Evolutionary conservation across 2,888 invertebrate genomes (phyloP), one percentile per base, ranked within the genome.

Genomic region (Zeuzera pyrina): DNA sequence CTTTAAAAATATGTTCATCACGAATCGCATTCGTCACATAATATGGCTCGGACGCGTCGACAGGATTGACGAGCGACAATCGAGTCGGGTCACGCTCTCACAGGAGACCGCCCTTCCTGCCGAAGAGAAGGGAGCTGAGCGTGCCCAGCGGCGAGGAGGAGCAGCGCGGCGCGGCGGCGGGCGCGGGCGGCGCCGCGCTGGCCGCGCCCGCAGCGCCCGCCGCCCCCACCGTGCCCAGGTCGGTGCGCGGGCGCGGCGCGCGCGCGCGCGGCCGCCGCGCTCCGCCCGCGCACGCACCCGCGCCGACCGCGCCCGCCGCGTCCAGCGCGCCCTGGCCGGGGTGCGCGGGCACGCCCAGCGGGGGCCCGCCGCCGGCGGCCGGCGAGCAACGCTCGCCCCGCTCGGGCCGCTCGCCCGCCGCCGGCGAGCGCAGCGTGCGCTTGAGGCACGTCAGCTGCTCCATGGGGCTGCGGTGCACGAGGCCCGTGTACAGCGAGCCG

Each of bases 21-120:
- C 30, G 30, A 36, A 42, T 6, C 22, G n/a, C 10, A 11, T 22
- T 7, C 12, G 14, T 11, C 21, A 33, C 16, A 28, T 23, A 12
- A 29, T 12, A 14, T 8, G 15, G 25, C 15, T 13, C 10, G 26
- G 31, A 30, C 23, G 39, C 36, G 35, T 30, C 31, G 32, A 23
- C 13, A 23, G 1, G 15, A n/a, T n/a, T 21, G 12, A 25, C 34
- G 28, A 41, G 35, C 36, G 15, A 23, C 15, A 22, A 27, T 8
- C 22, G 36, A n/a, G n/a, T n/a, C n/a, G n/a, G n/a, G n/a, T n/a
- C n/a, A n/a, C 41, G 31, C 35, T 38, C 41, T 53, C 65, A 81
- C 39, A 93, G 87, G 50, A 93, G 85, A 31, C 94, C 94, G 30
- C 94, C 94, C 59, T 94, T 94, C 40, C 94, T 86, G 21, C 94